A percentile compares a stretch with the other conserved stretches of the same genome.
These are phyloP conservation scores for Calypte anna DNA, from an alignment of 2,113 vertebrate species.

Conservation along the genomic window DNA sequence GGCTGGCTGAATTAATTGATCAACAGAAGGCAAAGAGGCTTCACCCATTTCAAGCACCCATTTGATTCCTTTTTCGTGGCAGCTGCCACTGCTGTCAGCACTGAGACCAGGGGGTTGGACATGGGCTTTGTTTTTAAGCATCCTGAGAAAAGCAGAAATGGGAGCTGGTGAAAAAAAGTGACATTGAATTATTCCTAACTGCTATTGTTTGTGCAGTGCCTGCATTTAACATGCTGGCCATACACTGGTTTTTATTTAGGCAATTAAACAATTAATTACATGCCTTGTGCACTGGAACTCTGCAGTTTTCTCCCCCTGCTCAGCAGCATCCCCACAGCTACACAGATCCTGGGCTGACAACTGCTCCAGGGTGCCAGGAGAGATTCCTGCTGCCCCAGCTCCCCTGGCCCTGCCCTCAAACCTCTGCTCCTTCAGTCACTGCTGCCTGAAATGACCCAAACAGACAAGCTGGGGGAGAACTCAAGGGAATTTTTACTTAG, in stretches of 20 bases:
- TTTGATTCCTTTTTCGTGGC: background rate
- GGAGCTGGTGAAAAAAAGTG: fast-evolving
- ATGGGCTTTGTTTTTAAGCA: background rate
- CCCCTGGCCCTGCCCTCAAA: too few relatives aligned
- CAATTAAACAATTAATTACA: conserved; percentile 1
- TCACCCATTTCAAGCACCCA: background rate
- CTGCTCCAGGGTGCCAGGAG: background rate
- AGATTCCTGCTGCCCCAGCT: too few relatives aligned
- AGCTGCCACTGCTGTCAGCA: background rate
- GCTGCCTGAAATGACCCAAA: background rate
- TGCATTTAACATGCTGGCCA: background rate
- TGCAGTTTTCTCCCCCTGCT: background rate
- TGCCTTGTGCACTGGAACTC: background rate
- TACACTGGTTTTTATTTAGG: background rate
- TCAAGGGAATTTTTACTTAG: background rate
- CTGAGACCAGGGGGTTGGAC: fast-evolving
- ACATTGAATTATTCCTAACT: background rate
- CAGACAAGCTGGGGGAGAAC: background rate
- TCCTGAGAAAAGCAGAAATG: background rate
- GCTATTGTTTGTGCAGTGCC: background rate
- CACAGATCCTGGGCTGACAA: fast-evolving
- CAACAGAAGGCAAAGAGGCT: conserved; percentile 27
- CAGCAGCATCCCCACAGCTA: background rate
- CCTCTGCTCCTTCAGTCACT: background rate
- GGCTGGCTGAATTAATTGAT: conserved; percentile 7